phyloP scores from a whole-genome alignment of 1,140 invertebrate genomes.

The Anthonomus grandis region DNA sequence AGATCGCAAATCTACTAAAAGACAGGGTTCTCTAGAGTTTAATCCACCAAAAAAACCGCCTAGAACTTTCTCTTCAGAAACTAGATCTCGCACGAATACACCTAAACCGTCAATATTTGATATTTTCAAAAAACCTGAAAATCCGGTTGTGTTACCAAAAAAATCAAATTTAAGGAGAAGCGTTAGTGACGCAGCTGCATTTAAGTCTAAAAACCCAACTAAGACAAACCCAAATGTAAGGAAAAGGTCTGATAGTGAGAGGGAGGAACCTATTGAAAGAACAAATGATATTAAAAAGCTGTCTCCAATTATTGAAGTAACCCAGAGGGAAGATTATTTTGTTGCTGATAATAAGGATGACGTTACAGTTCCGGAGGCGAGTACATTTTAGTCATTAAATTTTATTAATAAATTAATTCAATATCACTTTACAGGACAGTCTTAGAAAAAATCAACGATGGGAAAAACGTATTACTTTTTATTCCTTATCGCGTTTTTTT shows the following conservation, averaged over 20 bases:
- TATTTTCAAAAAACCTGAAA: conserved; percentile 55
- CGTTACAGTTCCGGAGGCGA: conserved; percentile 11
- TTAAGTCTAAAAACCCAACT: conserved; percentile 53
- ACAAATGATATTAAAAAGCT: conserved; percentile 57
- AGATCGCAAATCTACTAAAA: conserved; percentile 38
- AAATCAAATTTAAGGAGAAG: conserved; percentile 56
- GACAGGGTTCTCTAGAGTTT: conserved; percentile 43
- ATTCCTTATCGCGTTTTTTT: too few species aligned
- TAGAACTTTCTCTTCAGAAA: conserved; percentile 47
- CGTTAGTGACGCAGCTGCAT: conserved; percentile 65
- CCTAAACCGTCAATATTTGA: conserved; percentile 56
- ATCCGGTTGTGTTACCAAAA: conserved; percentile 42
- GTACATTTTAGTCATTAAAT: neutral
- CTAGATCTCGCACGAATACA: conserved; percentile 45
- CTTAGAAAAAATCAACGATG: too few species aligned
- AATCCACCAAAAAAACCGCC: conserved; percentile 42
- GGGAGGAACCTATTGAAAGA: conserved; percentile 38
- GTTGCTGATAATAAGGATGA: conserved; percentile 42
- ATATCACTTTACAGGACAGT: too few species aligned
- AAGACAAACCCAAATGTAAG: conserved; percentile 35
- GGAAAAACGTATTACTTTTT: too few species aligned
- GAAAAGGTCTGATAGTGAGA: conserved; percentile 52
- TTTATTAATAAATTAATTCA: too few species aligned
- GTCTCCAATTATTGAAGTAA: conserved; percentile 72
- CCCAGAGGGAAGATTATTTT: conserved; percentile 66